Evolutionary conservation across 2,888 invertebrate genomes (phyloP), one percentile per base, ranked within the genome.

Genomic region (Campaea margaritaria): DNA sequence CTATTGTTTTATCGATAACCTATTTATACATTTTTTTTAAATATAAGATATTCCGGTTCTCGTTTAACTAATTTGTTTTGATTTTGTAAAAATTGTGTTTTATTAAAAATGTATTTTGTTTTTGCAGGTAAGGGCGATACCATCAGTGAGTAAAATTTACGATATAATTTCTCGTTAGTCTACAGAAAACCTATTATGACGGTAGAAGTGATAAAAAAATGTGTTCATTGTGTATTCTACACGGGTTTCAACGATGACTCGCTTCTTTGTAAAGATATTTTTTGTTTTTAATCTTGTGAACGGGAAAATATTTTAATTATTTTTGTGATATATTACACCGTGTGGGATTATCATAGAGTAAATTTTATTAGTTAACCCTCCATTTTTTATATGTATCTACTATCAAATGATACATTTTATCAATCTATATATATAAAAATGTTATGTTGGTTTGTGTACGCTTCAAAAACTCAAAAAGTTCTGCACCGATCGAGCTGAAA

Each of bases 71-170:
- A 2, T 34, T 14, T 42, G 13, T 42, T 31, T 38, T 39, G 0
- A 13, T 8, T 39, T n/a, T 14, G n/a, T 9, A 9, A 36, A 31
- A 50, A 21, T n/a, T 41, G 56, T 54, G 59, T 63, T 68, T 58
- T 68, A 68, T 58, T 70, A 67, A 67, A 52, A 54, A 36, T 62
- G 27, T 54, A 16, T 62, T 71, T 75, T 68, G 70, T 74, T 67
- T 75, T 78, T 76, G 50, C 81, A 81, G 81, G 81, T 81, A 81
- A 66, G 74, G 56, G 59, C 58, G 73, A 74, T 73, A 72, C 61
- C 69, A 78, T 78, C 74, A 57, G 36, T 28, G 48, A 72, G 69
- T 71, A 71, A 63, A 67, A 71, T 72, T 74, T 73, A 76, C 59
- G 70, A 65, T 62, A 67, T 58, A 63, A 62, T 38, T 70, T 75